Base-by-base conservation (phyloP, 2,113 vertebrate genomes). In the Solea solea region DNA sequence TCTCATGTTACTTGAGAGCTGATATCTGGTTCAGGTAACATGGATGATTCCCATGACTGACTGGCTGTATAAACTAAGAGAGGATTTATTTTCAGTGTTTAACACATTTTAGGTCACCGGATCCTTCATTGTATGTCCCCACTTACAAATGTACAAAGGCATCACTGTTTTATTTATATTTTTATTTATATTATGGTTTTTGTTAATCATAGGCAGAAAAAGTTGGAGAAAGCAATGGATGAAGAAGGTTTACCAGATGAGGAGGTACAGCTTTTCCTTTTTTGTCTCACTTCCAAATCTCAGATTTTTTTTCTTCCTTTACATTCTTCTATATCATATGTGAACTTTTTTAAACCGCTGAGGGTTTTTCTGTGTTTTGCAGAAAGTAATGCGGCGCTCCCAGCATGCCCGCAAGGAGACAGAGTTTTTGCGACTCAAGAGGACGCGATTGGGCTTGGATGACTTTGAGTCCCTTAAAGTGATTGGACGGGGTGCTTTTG, bases 381-480 rank as follows among this genome's bases (percentile, higher is more conserved):
- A 99, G 98, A 99, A 99, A 92, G 96, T 97, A 27, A 95, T 95
- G 86, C 93, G 97, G 5, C 91, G 98, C 58, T 99, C 97, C 1
- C 97, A 98, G 53, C 98, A 99, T 0, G 98, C 98, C 7, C 95
- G 97, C 1, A 99, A 99, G 85, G 98, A 99, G 88, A 99, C 98
- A 0, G 97, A 99, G 84, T 99, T 99, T 64, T 86, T 99, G 69
- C 87, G 97, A 0, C 94, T 99, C 45, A 99, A 99, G 91, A 94
- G 98, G 80, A 99, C 98, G 3, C 90, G 97, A 0, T 95, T 99
- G 3, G 98, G 98, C 53, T 78, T 99, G 77, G 97, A 98, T 27
- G 98, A 99, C 85, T 99, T 99, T 9, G 98, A 99, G 75, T 99
- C 98, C 5, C 89, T 99, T 42, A 99, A 99, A 86, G 97, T 99